Evolutionary conservation across 2,113 vertebrate genomes (phyloP).

Genomic region (Pampusana beccarii): DNA sequence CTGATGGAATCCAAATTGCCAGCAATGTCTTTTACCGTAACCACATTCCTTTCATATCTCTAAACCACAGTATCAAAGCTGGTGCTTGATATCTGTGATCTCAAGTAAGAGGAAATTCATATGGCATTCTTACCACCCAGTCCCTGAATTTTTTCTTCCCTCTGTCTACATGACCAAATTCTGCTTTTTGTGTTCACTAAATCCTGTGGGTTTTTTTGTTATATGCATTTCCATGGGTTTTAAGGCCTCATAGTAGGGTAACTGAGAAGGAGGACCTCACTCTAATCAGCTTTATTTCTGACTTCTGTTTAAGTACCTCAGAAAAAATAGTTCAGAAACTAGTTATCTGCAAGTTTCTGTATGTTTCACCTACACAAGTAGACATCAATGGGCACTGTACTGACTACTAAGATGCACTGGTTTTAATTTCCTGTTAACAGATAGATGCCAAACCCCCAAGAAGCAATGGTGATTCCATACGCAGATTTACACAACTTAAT

Average conservation of each 20-base stretch:
- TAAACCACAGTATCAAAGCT: background rate
- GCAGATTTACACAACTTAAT: background rate
- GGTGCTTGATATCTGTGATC: background rate
- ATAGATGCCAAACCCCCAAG: background rate
- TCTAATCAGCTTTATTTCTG: background rate
- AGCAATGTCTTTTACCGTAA: background rate
- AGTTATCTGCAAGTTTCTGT: background rate
- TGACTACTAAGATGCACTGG: background rate
- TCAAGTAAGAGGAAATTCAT: background rate
- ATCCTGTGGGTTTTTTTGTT: background rate
- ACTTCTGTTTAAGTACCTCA: background rate
- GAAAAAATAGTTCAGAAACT: background rate
- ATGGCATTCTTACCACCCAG: background rate
- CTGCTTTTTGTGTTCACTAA: background rate
- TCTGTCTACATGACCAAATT: background rate
- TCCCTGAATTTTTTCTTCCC: background rate
- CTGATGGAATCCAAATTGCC: background rate
- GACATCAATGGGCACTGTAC: background rate
- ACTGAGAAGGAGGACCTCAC: background rate
- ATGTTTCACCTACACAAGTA: background rate
- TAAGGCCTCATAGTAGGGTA: background rate
- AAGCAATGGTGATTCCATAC: background rate
- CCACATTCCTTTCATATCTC: background rate
- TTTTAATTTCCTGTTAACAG: slow-evolving; percentile 17
- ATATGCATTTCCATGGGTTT: background rate